Evolutionary conservation across 2,888 invertebrate genomes (phyloP).

Genomic region (Lasioglossum leucozonium): DNA sequence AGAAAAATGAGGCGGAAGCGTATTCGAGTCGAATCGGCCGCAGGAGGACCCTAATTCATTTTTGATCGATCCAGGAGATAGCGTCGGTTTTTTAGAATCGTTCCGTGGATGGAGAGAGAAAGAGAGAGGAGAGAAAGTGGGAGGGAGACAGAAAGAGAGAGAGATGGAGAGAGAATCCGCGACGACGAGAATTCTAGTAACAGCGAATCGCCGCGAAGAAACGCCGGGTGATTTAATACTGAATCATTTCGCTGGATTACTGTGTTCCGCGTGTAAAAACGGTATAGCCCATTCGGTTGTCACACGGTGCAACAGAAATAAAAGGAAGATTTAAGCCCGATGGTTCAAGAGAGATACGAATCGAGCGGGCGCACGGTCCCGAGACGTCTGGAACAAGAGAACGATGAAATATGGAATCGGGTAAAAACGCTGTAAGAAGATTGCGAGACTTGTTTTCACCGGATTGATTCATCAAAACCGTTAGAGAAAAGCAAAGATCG

Average conservation of each 20-base stretch:
- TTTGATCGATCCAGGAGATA: slow-evolving; percentile 45
- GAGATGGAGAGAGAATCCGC: not conserved
- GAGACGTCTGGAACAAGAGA: slow-evolving; percentile 3
- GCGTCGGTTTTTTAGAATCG: slow-evolving; percentile 30
- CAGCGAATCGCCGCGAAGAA: slow-evolving; percentile 8
- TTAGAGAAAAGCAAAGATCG: slow-evolving; percentile 19
- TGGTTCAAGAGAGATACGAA: slow-evolving; percentile 18
- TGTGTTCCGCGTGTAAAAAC: slow-evolving; percentile 3
- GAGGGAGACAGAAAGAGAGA: too few species aligned
- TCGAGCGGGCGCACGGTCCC: not conserved
- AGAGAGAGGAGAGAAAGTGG: not conserved
- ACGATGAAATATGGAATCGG: slow-evolving; percentile 6
- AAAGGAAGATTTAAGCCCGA: slow-evolving; percentile 19
- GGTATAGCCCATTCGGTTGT: slow-evolving; percentile 5
- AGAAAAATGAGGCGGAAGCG: slow-evolving; percentile 55
- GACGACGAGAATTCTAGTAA: slow-evolving; percentile 22
- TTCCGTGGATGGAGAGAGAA: not conserved
- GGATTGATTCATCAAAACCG: slow-evolving; percentile 32
- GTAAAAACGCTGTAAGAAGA: slow-evolving; percentile 11
- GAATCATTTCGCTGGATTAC: slow-evolving; percentile 25
- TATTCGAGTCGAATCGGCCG: slow-evolving; percentile 52
- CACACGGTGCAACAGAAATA: not conserved
- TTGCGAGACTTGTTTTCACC: slow-evolving; percentile 7
- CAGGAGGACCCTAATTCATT: slow-evolving; percentile 55
- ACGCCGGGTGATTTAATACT: slow-evolving; percentile 1